phyloP scores from a whole-genome alignment of 2,113 vertebrate genomes.

The Gavia stellata region DNA sequence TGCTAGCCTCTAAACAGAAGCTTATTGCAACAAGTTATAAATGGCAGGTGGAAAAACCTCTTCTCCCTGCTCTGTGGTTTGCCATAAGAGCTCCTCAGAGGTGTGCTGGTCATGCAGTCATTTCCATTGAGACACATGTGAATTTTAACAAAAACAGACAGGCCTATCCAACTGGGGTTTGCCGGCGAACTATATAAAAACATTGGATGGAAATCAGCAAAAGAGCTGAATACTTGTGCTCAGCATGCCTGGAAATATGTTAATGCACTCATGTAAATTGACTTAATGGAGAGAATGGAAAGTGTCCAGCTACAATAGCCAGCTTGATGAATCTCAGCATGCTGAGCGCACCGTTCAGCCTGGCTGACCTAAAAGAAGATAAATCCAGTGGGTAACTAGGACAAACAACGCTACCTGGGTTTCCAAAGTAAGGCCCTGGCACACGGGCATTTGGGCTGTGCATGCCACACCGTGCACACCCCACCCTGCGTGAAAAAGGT shows the following conservation, averaged over 20 bases:
- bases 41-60: background rate
- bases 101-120: background rate
- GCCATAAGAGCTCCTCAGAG: background rate
- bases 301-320: background rate
- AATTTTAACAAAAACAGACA: conserved; percentile 36
- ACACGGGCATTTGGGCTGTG: accelerated
- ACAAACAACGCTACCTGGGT: background rate
- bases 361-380: background rate
- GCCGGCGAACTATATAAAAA: background rate
- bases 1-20: background rate
- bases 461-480: accelerated
- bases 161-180: background rate
- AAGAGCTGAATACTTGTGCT: background rate
- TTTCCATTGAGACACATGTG: conserved; percentile 1
- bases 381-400: background rate
- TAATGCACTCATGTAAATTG: conserved; percentile 12
- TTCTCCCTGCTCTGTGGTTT: background rate
- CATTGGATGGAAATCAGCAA: background rate
- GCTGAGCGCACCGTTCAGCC: background rate
- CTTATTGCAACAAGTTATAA: background rate
- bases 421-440: background rate
- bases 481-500: background rate
- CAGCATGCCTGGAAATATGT: background rate
- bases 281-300: conserved; percentile 12
- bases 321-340: background rate